Base-by-base conservation (phyloP, 2,113 vertebrate genomes). In the Pterocles burchelli region DNA sequence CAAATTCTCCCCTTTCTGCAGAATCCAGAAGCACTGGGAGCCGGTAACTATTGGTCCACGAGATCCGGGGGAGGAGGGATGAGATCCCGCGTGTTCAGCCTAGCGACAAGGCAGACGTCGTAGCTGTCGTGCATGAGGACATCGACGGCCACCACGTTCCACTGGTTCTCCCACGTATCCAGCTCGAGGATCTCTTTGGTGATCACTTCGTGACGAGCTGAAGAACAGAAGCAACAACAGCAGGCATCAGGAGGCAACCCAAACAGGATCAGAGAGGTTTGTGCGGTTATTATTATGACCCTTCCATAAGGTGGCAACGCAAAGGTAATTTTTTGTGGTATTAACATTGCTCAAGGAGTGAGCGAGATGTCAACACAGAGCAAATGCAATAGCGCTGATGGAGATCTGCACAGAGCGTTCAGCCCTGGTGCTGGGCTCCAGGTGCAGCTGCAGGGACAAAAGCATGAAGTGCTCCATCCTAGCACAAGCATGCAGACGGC, bases 61-160 rank as follows among this genome's bases (percentile, higher is more conserved):
- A 99, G 95, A 95, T 99, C 99, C 6, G 98, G 95, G 59, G 99
- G 99, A 16, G 99, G 99, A 66, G 99, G 98, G 89, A 99, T 98
- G 26, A 99, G 99, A 95, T 99, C 99, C 58, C 99, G 97, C 0
- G 99, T 99, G 95, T 99, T 99, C 94, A 99, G 98, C 61, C 98
- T 98, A 76, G 99, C 99, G 76, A 99, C 99, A 17, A 99, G 98
- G 90, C 99, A 99, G 59, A 99, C 99, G 4, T 99, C 99, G 4
- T 99, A 99, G 95, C 98, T 99, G 96, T 99, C 99, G 0, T 99
- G 99, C 99, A 99, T 99, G 96, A 99, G 98, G 88, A 97, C 98
- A 0, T 97, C 85, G 45, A 98, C 87, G 75, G 98, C 98, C 36
- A 98, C 98, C 29, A 99, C 98, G 5, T 98, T 99, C 99, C 99